Evolutionary conservation across 2,113 vertebrate genomes (phyloP).

Genomic region (Epinephelus fuscoguttatus): DNA sequence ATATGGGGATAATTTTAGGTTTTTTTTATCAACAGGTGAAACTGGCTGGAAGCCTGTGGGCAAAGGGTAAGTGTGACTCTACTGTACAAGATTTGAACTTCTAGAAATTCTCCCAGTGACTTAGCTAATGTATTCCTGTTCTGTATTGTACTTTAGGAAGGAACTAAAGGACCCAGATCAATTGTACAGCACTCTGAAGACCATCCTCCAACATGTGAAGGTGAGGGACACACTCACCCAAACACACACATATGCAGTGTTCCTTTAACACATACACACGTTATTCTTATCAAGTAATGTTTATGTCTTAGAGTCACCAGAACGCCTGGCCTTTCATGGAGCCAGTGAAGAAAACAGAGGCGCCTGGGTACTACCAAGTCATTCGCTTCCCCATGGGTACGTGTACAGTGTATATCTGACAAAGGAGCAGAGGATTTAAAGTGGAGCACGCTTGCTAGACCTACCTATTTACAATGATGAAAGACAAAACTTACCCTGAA

Average conservation of each 20-base stretch:
- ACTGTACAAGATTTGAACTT: background rate
- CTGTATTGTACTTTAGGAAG: slow-evolving; percentile 84
- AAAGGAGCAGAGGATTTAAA: background rate
- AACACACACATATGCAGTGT: background rate
- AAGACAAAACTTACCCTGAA: background rate
- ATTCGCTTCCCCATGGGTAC: slow-evolving; percentile 99
- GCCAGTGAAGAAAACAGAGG: slow-evolving; percentile 99
- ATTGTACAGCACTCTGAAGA: slow-evolving; percentile 94
- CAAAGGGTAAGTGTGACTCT: slow-evolving; percentile 85
- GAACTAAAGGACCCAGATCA: slow-evolving; percentile 97
- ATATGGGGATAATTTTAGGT: slow-evolving; percentile 3
- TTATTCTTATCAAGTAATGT: slow-evolving; percentile 48
- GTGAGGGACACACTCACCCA: slow-evolving; percentile 76
- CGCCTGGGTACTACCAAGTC: slow-evolving; percentile 99
- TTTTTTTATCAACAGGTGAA: slow-evolving; percentile 88
- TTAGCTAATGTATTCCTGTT: background rate
- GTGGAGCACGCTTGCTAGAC: background rate
- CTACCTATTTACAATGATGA: background rate
- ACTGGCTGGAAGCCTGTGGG: slow-evolving; percentile 97
- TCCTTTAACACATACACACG: background rate
- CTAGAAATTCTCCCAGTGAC: background rate
- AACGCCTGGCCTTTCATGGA: slow-evolving; percentile 99
- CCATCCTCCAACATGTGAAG: slow-evolving; percentile 97
- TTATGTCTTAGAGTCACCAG: slow-evolving; percentile 93
- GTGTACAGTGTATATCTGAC: slow-evolving; percentile 12